Conservation (phyloP, 2,888 invertebrate genomes). For the Tricholauxania praeusta region DNA sequence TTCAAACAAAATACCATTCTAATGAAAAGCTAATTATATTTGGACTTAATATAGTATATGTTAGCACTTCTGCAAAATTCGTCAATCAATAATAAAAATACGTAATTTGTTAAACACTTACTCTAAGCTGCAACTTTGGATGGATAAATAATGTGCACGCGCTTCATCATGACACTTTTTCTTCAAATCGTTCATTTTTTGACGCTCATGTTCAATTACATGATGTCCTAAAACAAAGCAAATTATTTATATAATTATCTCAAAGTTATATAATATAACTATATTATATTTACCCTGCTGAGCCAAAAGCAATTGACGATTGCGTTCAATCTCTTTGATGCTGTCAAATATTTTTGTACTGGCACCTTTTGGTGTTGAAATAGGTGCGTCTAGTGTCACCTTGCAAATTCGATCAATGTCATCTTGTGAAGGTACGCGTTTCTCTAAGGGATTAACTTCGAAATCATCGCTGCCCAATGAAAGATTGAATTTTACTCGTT, state of each 20-base stretch:
- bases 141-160: slow-evolving; percentile 88
- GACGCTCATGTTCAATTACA: slow-evolving; percentile 91
- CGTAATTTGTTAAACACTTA: slow-evolving; percentile 44
- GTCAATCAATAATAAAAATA: background rate
- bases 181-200: slow-evolving; percentile 87
- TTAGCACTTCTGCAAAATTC: too few relatives aligned
- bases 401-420: slow-evolving; percentile 90
- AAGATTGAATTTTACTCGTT: slow-evolving; percentile 63
- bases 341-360: slow-evolving; percentile 86
- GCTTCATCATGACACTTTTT: slow-evolving; percentile 90
- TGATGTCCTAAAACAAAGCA: slow-evolving; percentile 76
- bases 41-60: too few relatives aligned
- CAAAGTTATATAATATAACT: background rate
- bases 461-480: slow-evolving; percentile 67
- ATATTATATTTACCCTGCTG: slow-evolving; percentile 79
- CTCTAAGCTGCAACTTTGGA: slow-evolving; percentile 53
- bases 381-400: slow-evolving; percentile 86
- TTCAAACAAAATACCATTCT: too few relatives aligned
- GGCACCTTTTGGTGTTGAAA: slow-evolving; percentile 77
- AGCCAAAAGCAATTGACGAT: slow-evolving; percentile 85
- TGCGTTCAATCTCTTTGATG: slow-evolving; percentile 89
- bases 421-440: slow-evolving; percentile 80
- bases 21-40: too few relatives aligned
- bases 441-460: slow-evolving; percentile 67
- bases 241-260: background rate